Evolutionary conservation across 1,140 invertebrate species (phyloP), one percentile per base, ranked within the genome.

Genomic region (Aphelenchoides fujianensis): DNA sequence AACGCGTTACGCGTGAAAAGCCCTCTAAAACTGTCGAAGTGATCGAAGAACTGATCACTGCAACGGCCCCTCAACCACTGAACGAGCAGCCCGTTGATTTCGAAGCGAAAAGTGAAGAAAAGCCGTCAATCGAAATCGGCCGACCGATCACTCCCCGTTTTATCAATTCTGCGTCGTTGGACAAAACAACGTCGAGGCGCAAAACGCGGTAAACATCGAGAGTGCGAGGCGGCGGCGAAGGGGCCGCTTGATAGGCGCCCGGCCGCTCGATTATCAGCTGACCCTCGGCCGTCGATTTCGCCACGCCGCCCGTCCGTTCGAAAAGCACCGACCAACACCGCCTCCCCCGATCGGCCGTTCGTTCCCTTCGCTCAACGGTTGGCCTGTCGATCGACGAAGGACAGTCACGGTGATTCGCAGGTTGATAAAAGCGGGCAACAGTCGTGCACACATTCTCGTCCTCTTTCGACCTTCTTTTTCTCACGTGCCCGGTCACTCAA

Each of bases 201-300:
- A 48, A 48, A n/a, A 48, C 41, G n/a, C n/a, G n/a, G n/a, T n/a
- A n/a, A 48, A 48, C 41, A 23, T 48, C 41, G 41, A 48, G 41
- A 16, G 41, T 48, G 12, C 41, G 41, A 48, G 12, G 12, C 12
- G 23, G 12, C 12, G 41, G 41, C 23, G 41, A 48, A 48, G 23
- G n/a, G n/a, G n/a, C n/a, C n/a, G n/a, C n/a, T n/a, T n/a, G n/a
- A n/a, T n/a, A n/a, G n/a, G n/a, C n/a, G n/a, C n/a, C n/a, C n/a
- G n/a, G n/a, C n/a, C 41, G 41, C 12, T 48, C 41, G 23, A 16
- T 48, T 48, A 48, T 48, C 41, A 48, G 41, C 41, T 48, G 41
- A 48, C 41, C 41, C 41, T 48, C 41, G n/a, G 41, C 23, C 41
- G 41, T 23, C 41, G 23, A 16, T 48, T 48, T 48, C 23, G 12